phyloP scores from a whole-genome alignment of 2,888 invertebrate species.

The Blera fallax region DNA sequence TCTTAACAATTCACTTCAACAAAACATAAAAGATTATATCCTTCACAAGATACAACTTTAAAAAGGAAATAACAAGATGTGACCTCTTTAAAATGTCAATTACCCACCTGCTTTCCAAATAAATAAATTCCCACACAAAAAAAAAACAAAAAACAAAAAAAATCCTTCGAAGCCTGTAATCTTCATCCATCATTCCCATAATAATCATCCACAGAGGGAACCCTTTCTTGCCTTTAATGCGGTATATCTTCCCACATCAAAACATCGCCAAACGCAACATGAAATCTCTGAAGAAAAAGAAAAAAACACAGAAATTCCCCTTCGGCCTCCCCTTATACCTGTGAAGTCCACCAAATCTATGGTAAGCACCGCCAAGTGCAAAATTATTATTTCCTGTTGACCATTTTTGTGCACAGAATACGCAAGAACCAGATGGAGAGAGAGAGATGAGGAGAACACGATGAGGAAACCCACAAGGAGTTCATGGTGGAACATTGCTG shows the following conservation, averaged over 20 bases:
- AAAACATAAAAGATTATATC: not conserved
- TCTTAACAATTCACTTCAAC: not conserved
- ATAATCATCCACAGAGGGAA: slow-evolving; percentile 16
- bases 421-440: slow-evolving; percentile 8
- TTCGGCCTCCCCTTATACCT: not conserved
- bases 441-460: slow-evolving; percentile 9
- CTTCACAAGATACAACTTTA: not conserved
- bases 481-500: not conserved
- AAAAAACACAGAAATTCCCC: slow-evolving; percentile 3
- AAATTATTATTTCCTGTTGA: slow-evolving; percentile 73
- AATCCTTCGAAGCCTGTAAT: slow-evolving; percentile 26
- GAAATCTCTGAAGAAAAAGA: slow-evolving; percentile 32
- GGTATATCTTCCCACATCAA: slow-evolving; percentile 56
- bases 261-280: slow-evolving; percentile 44
- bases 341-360: not conserved
- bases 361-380: slow-evolving; percentile 57
- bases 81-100: slow-evolving; percentile 62
- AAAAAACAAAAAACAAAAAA: too few relatives aligned
- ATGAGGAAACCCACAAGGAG: slow-evolving; percentile 11
- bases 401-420: slow-evolving; percentile 58
- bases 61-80: not conserved
- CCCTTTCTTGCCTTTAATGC: not conserved
- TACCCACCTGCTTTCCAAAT: slow-evolving; percentile 65
- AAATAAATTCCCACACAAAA: slow-evolving; percentile 62
- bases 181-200: slow-evolving; percentile 48